Base-by-base conservation (phyloP, 2,797 vertebrate genomes). In the Molossus alvarezi region DNA sequence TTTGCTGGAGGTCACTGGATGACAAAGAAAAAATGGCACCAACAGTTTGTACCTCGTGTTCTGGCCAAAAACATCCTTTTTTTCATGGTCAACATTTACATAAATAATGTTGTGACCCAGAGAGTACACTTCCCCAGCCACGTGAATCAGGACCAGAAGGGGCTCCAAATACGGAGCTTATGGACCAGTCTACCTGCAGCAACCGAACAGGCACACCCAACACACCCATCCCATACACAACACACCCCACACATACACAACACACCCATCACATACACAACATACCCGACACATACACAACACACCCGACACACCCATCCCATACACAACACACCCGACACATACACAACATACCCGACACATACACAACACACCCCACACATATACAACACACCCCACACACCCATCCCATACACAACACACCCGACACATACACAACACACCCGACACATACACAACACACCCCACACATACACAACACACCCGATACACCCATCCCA, bases 1-100 rank as follows among this genome's bases (percentile, higher is more conserved):
- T 93, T 76, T 72, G 25, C n/a, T 69, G n/a, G 79, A 88, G 90
- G 80, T 94, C 84, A 84, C 76, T 12, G 18, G 55, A 81, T 72
- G 71, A 62, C 45, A 27, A 67, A 72, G 45, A 76, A 33, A 33
- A 33, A 51, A 14, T 13, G 55, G 45, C 48, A 65, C 18, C 1
- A 18, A 51, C 18, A 29, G 93, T 77, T 15, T 69, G 33, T 53
- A 37, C 33, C 58, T 95, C 11, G 0, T 11, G 55, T 64, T 95
- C 75, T 48, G 29, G 53, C 79, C 45, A 76, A 29, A 69, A 60
- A 14, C 12, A 27, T 15, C 0, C 15, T 58, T 48, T 15, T 65
- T 41, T 91, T 84, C 85, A 58, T 9, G 33, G 86, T 33, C 67
- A 76, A 27, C 9, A 13, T 51, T 33, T 33, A 75, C 15, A 41